Base-by-base conservation (phyloP, 1,140 invertebrate species). In the Drosophila rhopaloa region DNA sequence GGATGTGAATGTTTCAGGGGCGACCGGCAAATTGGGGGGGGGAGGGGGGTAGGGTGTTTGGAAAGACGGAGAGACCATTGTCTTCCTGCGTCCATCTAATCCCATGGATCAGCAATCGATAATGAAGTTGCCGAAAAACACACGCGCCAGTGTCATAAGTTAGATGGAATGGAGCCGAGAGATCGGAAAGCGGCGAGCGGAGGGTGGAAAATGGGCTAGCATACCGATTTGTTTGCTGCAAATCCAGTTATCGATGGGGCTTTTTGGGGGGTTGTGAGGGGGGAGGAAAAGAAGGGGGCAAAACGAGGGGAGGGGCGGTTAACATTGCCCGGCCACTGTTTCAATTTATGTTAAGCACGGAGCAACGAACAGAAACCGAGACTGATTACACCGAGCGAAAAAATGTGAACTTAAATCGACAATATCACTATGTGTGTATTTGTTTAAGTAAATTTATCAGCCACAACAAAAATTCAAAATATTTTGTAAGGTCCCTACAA, bases 41-140 rank as follows among this genome's bases (percentile, higher is more conserved):
- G 35, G 10, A 11, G 16, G 43, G 48, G 40, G 48, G 4, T 3
- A 38, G 48, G 40, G 4, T 3, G 24, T 4, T 6, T 27, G 32
- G 9, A 9, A 11, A 40, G 48, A 46, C 32, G 32, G 11, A 37
- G 29, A 62, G 60, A 51, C 29, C 72, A 80, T 58, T 85, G 83
- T 81, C 83, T 83, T 77, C 65, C 71, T 80, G 68, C 56, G 68
- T 74, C 62, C 70, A 62, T 74, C 77, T 88, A 88, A 88, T 88
- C 84, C 84, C 76, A 65, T 76, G 85, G 84, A 88, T 88, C 84
- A 88, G 84, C 72, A 84, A 84, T 84, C 84, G 84, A 88, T 88
- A 88, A 88, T 88, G 84, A 89, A 88, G 84, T 88, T 84, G 85
- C 84, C 83, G 76, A 80, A 83, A 88, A 89, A 89, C 80, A 88